phyloP scores from a whole-genome alignment of 1,140 invertebrate species.

The Micrasema minimum region DNA sequence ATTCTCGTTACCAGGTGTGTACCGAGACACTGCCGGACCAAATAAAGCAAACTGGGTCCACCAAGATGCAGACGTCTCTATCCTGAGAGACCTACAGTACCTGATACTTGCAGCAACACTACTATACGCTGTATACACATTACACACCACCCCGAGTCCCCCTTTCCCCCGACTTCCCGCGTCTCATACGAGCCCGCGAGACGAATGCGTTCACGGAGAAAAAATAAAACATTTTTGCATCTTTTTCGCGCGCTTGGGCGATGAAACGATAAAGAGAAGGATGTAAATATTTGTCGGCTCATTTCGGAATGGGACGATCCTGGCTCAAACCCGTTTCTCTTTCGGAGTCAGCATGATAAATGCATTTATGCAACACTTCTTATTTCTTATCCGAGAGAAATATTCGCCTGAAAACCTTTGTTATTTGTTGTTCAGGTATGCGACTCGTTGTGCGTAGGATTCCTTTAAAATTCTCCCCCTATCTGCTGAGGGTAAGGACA shows the following conservation, averaged over 20 bases:
- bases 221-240: conserved; percentile 16
- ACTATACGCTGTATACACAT: not conserved
- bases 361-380: conserved; percentile 51
- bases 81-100: conserved; percentile 37
- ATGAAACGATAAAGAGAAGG: not conserved
- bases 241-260: conserved; percentile 45
- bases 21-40: conserved; percentile 43
- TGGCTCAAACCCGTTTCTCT: conserved; percentile 52
- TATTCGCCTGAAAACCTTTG: conserved; percentile 52
- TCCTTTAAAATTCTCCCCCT: conserved; percentile 15
- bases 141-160: not conserved
- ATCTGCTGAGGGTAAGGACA: too few relatives aligned
- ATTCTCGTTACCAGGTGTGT: conserved; percentile 46
- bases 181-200: not conserved
- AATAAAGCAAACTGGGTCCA: conserved; percentile 47
- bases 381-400: conserved; percentile 52
- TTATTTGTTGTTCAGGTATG: conserved; percentile 45
- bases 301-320: conserved; percentile 18
- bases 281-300: conserved; percentile 3
- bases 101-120: not conserved
- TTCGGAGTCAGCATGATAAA: conserved; percentile 52
- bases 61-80: conserved; percentile 52
- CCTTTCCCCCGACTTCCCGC: too few relatives aligned
- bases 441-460: conserved; percentile 43
- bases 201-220: conserved; percentile 7